These are phyloP conservation scores for Acanthiza pusilla DNA, from an alignment of 2,797 vertebrate species.

Conservation along the genomic window DNA sequence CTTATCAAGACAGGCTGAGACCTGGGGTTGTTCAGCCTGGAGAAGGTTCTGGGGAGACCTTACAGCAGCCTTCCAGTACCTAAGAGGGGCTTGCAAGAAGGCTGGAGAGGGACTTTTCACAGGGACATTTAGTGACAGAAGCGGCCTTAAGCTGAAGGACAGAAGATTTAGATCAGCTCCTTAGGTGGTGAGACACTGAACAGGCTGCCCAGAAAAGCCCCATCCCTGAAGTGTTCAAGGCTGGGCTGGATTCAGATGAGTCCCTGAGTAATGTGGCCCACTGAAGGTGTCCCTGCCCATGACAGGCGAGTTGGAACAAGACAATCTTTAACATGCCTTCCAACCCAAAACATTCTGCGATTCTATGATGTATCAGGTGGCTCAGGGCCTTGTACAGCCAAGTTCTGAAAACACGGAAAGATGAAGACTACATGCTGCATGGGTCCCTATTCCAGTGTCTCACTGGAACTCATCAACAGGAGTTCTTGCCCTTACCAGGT, in stretches of 20 bases:
- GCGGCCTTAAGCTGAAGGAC: not conserved
- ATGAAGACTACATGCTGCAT: accelerated
- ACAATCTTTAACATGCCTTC: not conserved
- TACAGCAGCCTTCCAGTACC: not conserved
- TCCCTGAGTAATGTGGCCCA: not conserved
- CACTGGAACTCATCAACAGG: not conserved
- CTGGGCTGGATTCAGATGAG: not conserved
- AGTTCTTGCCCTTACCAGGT: not conserved
- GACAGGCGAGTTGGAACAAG: not conserved
- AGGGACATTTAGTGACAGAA: not conserved
- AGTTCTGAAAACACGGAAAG: not conserved
- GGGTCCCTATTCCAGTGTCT: not conserved
- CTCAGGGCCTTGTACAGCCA: not conserved
- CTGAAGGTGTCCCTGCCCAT: not conserved
- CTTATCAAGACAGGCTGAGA: not conserved
- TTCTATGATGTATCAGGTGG: not conserved
- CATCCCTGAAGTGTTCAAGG: not conserved
- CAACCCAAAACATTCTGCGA: not conserved
- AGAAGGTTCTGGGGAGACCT: not conserved
- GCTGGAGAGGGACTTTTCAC: not conserved
- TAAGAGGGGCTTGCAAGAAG: not conserved
- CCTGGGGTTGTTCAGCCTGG: not conserved
- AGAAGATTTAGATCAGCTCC: not conserved
- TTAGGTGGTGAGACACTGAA: not conserved
- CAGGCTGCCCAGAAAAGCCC: not conserved